These are phyloP conservation scores for Crossocerus cetratus DNA, from an alignment of 2,888 invertebrate genomes.

Conservation along the genomic window DNA sequence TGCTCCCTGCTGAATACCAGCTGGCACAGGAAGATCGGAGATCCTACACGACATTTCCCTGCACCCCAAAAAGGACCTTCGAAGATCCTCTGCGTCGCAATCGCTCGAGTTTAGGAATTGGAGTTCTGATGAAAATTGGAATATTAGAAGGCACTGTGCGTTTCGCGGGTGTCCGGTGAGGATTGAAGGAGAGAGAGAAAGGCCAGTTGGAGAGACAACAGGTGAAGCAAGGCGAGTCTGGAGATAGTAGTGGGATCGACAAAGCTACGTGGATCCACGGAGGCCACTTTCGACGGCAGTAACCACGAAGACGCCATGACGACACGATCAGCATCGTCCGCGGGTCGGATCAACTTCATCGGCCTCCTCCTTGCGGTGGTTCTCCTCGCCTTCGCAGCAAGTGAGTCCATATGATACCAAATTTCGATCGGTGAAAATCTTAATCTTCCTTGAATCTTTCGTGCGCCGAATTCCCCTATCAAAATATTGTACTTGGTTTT, in stretches of 20 bases:
- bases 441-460: no score
- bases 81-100: not conserved
- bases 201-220: conserved; percentile 50
- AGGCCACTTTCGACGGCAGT: conserved; percentile 73
- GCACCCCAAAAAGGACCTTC: not conserved
- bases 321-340: conserved; percentile 71
- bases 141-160: not conserved
- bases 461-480: no score
- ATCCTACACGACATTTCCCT: not conserved
- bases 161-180: conserved; percentile 7
- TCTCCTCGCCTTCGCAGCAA: conserved; percentile 65
- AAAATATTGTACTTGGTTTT: no score
- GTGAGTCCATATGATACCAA: conserved; percentile 61
- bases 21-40: not conserved
- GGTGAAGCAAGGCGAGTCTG: conserved; percentile 64
- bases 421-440: no score
- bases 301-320: conserved; percentile 75
- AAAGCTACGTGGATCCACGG: conserved; percentile 70
- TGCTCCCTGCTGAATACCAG: not conserved
- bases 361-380: conserved; percentile 63
- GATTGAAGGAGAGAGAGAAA: conserved; percentile 30
- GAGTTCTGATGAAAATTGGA: not conserved
- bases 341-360: conserved; percentile 59
- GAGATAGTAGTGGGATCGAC: conserved; percentile 66
- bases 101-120: not conserved